Base-by-base conservation (phyloP, 2,797 vertebrate species). In the Zalophus californianus region DNA sequence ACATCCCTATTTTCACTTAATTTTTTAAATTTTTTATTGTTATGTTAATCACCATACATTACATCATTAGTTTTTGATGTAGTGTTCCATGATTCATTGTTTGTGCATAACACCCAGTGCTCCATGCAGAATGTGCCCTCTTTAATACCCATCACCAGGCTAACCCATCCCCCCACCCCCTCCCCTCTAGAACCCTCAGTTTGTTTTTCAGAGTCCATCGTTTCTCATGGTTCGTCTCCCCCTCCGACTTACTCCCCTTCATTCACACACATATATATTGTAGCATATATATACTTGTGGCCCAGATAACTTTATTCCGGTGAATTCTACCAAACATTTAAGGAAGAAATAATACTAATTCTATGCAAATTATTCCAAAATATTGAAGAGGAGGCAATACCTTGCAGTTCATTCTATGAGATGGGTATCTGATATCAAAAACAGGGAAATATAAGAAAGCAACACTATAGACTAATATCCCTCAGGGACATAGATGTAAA, bases 301-400 rank as follows among this genome's bases (percentile, higher is more conserved):
- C 16, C 27, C 32, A 75, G 7, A 66, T 79, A 18, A 48, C 25
- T 79, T 79, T 56, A 60, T 58, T 90, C 35, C 78, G 29, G 54
- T 84, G 18, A 88, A 91, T 44, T 91, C 72, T 73, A 66, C 25
- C 35, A 38, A 96, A 85, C 7, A 85, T 66, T 94, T 72, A 79
- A 41, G 5, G 38, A 64, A 84, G 79, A 89, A 89, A 88, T 58
- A 78, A 85, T 35, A 89, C 29, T 21, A 75, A 32, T 60, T 94
- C 41, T 29, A 21, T 70, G n/a, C 2, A 88, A 86, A 78, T 27
- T 83, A 20, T 79, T 72, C 21, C 32, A 79, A 72, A 95, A 66
- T 89, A 79, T n/a, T 38, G 35, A 83, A 66, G n/a, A 79, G 27
- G 0, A 32, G 14, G 12, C 20, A 93, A 18, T 75, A 56, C 9